Conservation (phyloP, 2,113 vertebrate species). For the Myrmecobius fasciatus region DNA sequence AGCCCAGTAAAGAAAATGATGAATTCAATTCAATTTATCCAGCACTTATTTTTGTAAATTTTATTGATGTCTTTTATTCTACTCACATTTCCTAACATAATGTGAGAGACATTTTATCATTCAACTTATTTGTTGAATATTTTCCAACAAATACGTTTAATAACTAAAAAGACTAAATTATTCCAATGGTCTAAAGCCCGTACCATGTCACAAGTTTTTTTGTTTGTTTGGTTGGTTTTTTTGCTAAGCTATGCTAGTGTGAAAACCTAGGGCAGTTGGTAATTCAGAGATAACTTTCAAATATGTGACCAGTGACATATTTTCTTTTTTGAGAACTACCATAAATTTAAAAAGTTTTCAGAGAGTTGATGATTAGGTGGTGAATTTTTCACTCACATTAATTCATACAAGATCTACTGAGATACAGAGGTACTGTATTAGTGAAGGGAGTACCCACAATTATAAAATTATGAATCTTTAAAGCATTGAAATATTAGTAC, state of each 20-base stretch:
- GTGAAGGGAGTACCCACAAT: neutral
- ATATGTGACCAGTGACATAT: neutral
- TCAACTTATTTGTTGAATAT: neutral
- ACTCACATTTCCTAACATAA: neutral
- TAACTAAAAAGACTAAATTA: no score
- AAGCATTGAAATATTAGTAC: neutral
- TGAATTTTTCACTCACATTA: neutral
- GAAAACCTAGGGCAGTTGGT: neutral
- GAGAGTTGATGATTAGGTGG: no score
- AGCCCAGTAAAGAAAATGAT: neutral
- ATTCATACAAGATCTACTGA: neutral
- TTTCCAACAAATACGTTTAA: no score
- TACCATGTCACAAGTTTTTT: neutral
- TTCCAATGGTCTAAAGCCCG: neutral
- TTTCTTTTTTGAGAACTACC: neutral
- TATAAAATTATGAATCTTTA: neutral
- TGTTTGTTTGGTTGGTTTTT: no score
- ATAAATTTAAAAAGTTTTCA: neutral
- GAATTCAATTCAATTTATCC: neutral
- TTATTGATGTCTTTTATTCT: neutral
- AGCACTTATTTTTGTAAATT: neutral
- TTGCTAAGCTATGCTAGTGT: neutral
- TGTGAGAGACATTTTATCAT: neutral
- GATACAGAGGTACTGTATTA: neutral
- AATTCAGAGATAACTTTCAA: neutral